Evolutionary conservation across 1,140 invertebrate genomes (phyloP).

Genomic region (Eriosoma lanigerum): DNA sequence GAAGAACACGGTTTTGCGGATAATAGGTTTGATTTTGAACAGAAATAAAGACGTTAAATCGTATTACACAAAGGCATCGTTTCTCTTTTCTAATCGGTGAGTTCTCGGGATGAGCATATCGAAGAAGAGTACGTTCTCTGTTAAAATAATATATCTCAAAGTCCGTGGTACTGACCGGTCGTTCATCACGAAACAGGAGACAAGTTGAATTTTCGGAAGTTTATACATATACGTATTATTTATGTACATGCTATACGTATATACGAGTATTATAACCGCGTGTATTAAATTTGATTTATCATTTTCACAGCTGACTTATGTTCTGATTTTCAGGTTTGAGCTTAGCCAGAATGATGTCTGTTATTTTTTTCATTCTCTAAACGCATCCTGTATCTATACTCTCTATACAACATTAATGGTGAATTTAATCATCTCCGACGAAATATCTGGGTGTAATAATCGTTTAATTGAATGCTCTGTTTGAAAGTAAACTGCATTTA

Average conservation of each 20-base stretch:
- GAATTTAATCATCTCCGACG: too few species aligned
- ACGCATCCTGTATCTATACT: too few species aligned
- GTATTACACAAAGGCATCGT: neutral
- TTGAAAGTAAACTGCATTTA: too few species aligned
- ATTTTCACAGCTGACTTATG: neutral
- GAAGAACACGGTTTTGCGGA: neutral
- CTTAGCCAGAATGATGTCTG: neutral
- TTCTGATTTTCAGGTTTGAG: neutral
- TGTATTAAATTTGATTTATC: conserved; percentile 20
- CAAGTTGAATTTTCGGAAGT: conserved; percentile 4
- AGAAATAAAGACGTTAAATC: neutral
- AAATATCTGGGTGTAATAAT: too few species aligned
- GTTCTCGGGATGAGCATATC: neutral
- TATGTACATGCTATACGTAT: too few species aligned
- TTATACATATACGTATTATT: neutral
- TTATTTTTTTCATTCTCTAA: too few species aligned
- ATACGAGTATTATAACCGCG: neutral
- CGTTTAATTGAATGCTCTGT: neutral
- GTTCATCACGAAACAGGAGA: conserved; percentile 21
- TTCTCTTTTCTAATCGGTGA: neutral
- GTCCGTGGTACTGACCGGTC: neutral
- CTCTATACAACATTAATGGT: too few species aligned
- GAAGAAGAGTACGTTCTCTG: neutral
- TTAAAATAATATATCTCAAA: neutral
- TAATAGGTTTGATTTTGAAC: neutral